phyloP scores from a whole-genome alignment of 2,888 invertebrate genomes.

The Cecidostiba fungosa region DNA sequence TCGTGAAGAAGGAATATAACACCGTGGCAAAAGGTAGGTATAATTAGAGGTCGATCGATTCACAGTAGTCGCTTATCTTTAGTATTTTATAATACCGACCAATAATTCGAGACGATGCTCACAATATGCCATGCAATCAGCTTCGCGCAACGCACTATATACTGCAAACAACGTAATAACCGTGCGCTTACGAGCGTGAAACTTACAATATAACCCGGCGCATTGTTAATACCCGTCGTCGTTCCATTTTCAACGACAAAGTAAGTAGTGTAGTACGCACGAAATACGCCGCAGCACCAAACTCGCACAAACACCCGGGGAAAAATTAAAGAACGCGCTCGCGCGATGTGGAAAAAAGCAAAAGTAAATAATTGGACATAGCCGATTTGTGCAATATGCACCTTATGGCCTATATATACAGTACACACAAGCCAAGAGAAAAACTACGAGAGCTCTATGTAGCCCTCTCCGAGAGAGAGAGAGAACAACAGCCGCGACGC shows the following conservation, averaged over 20 bases:
- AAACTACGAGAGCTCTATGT: too few relatives aligned
- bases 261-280: not conserved
- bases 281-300: not conserved
- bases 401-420: not conserved
- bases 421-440: not conserved
- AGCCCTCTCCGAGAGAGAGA: not conserved
- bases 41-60: too few relatives aligned
- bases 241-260: not conserved
- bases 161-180: not conserved
- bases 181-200: not conserved
- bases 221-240: not conserved
- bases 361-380: constrained; percentile 48
- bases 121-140: not conserved
- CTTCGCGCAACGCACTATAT: too few relatives aligned
- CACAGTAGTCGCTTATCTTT: too few relatives aligned
- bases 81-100: not conserved
- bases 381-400: constrained; percentile 16
- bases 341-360: not conserved
- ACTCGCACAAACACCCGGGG: not conserved
- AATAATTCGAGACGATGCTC: not conserved
- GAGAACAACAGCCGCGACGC: not conserved
- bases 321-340: not conserved
- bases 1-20: too few relatives aligned
- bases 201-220: not conserved
- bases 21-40: too few relatives aligned